Evolutionary conservation across 2,797 vertebrate genomes (phyloP), one percentile per base, ranked within the genome.

Genomic region (Falco cherrug): DNA sequence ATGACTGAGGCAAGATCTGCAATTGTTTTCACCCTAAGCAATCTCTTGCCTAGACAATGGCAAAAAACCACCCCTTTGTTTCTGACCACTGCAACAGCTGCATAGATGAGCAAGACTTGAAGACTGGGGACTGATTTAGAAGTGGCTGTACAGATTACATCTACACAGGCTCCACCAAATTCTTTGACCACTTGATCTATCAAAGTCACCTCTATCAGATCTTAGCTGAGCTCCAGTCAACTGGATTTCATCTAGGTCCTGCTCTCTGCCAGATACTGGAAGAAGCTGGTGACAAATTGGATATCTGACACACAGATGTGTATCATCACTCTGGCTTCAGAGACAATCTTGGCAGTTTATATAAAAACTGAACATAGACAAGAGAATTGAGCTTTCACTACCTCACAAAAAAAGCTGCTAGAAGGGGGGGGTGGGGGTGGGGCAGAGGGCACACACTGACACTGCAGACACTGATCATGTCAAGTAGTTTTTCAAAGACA

Each of bases 181-280:
- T 97, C 75, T 87, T 80, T 63, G 90, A 76, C 61, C 37, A 73
- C 63, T 69, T 95, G 84, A 94, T 93, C 61, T 69, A 60, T 91
- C 89, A 89, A 94, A 96, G 94, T 86, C 82, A 94, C 53, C n/a
- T 69, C 76, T 93, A 96, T 95, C 94, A 93, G 84, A 96, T 95
- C 76, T 89, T 57, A 73, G 77, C 76, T 53, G 79, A 87, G 84
- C 91, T 91, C 84, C 84, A 95, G 90, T 93, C 95, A 96, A 91
- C 79, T 82, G 90, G 84, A 96, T 89, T 95, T 95, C 92, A 96
- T 92, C 96, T 84, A 93, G 79, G 93, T 91, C 93, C 37, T 69
- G 71, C 56, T 93, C 90, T 92, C 84, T 95, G 82, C 50, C 94
- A 95, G 82, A 50, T 84, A 94, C 3, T 73, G 59, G 79, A 87